Percentiles rank a stretch among this genome's conserved stretches.
Conservation (phyloP, 1,140 invertebrate species). For the Eupeodes corollae region DNA sequence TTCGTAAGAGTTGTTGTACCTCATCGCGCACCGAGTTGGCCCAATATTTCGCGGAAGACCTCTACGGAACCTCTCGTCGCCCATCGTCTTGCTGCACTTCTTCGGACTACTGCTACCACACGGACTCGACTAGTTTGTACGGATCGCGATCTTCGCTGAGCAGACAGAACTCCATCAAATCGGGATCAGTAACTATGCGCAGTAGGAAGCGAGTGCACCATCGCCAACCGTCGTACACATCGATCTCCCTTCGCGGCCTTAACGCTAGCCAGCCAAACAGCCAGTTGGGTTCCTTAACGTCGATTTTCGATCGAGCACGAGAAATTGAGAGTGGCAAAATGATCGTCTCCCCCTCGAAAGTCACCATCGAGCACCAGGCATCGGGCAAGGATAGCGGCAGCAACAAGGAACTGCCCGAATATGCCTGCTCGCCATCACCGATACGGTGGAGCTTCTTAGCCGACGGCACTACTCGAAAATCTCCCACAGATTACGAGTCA, state of each 20-base stretch:
- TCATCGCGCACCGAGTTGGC: conserved; percentile 26
- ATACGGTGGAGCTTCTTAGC: conserved; percentile 36
- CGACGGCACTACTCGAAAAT: conserved; percentile 17
- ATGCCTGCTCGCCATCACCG: conserved; percentile 32
- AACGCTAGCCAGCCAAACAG: conserved; percentile 27
- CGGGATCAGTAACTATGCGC: conserved; percentile 24
- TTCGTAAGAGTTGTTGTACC: conserved; percentile 23
- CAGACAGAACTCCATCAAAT: conserved; percentile 33
- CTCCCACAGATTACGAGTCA: conserved; percentile 21
- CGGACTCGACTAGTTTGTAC: conserved; percentile 33
- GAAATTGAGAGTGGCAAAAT: conserved; percentile 12
- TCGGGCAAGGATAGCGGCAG: conserved; percentile 25
- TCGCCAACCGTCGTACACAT: conserved; percentile 32
- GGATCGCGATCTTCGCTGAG: conserved; percentile 32
- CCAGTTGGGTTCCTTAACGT: conserved; percentile 29
- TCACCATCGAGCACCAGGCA: conserved; percentile 26
- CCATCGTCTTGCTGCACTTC: conserved; percentile 34
- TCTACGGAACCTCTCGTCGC: conserved; percentile 25
- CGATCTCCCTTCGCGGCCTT: conserved; percentile 26
- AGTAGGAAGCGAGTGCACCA: conserved; percentile 23
- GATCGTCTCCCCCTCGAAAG: conserved; percentile 16
- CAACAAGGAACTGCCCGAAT: conserved; percentile 29
- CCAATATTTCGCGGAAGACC: conserved; percentile 31
- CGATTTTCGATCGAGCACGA: conserved; percentile 31
- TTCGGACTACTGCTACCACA: conserved; percentile 35